Evolutionary conservation across 2,888 invertebrate genomes (phyloP), one percentile per base, ranked within the genome.

Genomic region (Ennomos fuscantarius): DNA sequence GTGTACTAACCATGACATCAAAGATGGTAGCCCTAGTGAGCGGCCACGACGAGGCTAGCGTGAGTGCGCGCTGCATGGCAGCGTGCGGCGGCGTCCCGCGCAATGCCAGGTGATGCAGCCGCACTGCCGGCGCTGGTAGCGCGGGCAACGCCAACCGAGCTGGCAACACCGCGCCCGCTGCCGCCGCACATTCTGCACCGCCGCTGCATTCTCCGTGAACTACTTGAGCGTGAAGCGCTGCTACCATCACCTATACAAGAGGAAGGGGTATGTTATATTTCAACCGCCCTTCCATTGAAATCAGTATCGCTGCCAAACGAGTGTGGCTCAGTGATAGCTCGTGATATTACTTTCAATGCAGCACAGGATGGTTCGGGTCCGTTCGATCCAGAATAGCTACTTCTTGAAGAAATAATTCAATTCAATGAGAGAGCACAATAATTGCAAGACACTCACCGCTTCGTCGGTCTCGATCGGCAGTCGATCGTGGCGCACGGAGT

Each of bases 401-500:
- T 24, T 24, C 24, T 24, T 24, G 5, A 24, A 24, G 24, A 24
- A 1, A 24, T 6, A 24, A 1, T 24, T 24, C 6, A 24, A 24
- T 24, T 6, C 24, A 24, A 0, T 24, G 24, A 24, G 24, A 3
- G 6, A 24, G 5, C 24, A 24, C 24, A 24, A 24, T 6, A 24
- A 24, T 6, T 3, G 6, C 24, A 12, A 32, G 31, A 55, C 46
- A 94, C 96, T 95, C 82, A 97, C 97, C 60, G 98, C 98, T 93
- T 99, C 98, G 83, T 97, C 97, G 74, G 97, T 97, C 47, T 97
- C 97, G 47, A 99, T 96, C 0, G 98, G 99, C 81, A 98, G 97
- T 31, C 97, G 93, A 90, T 98, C 98, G 68, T 97, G 96, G 53
- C 98, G 94, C 58, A 99, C 94, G 68, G 97, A 96, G 79, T 98